Conservation (phyloP, 1,140 invertebrate genomes). For the Calliphora vicina region DNA sequence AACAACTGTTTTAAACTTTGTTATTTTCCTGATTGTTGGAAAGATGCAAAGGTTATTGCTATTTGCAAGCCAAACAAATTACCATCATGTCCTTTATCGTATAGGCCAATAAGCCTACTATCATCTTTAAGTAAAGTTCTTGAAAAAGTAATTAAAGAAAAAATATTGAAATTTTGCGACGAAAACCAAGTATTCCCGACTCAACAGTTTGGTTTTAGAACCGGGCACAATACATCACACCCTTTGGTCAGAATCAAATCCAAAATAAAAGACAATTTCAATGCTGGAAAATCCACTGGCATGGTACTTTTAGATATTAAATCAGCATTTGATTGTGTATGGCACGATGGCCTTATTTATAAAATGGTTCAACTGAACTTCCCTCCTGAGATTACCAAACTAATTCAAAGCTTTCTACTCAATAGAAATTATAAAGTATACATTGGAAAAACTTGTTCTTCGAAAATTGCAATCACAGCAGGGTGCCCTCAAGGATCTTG, state of each 20-base stretch:
- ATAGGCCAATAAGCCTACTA: not conserved
- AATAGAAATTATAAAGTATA: not conserved
- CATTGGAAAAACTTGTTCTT: not conserved
- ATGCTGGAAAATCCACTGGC: slow-evolving; percentile 42
- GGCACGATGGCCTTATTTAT: slow-evolving; percentile 50
- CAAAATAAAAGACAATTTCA: not conserved
- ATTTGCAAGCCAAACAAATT: not conserved
- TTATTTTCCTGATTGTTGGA: not conserved
- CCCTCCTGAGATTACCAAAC: slow-evolving; percentile 41
- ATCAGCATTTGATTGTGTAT: slow-evolving; percentile 54
- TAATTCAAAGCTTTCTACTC: slow-evolving; percentile 28
- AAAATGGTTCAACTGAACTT: slow-evolving; percentile 44
- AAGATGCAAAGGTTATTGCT: too few species aligned
- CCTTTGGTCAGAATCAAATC: not conserved
- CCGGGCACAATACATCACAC: not conserved
- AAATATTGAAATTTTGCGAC: not conserved
- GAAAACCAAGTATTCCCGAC: not conserved
- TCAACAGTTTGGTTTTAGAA: not conserved
- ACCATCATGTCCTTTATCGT: not conserved
- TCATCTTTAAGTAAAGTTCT: not conserved
- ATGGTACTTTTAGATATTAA: slow-evolving; percentile 53
- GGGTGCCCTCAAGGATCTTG: slow-evolving; percentile 18
- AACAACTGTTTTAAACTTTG: not conserved
- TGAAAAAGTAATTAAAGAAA: not conserved
- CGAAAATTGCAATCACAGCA: not conserved